Base-by-base conservation (phyloP, 2,888 invertebrate species). In the Neria commutata region DNA sequence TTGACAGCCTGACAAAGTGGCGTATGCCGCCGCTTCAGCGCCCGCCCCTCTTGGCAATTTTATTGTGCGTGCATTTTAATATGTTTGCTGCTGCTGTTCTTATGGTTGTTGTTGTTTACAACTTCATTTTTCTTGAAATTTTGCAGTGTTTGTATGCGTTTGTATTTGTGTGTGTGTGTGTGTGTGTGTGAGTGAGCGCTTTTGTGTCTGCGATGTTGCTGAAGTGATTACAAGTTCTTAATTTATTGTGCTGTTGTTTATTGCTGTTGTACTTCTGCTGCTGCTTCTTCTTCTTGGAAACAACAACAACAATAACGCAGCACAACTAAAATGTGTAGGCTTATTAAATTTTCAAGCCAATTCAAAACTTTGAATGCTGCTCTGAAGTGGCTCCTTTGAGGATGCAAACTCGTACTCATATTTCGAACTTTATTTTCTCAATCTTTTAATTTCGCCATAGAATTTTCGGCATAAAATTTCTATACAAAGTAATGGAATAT, bases 211-310 rank as follows among this genome's bases (percentile, higher is more conserved):
- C 56, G 45, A 56, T 62, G 49, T 52, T 67, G 62, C 60, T 64
- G 64, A 54, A 65, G 63, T 63, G 49, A 70, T 71, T 72, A 73
- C 68, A 71, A 65, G 64, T 71, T 67, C 72, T 71, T 73, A 73
- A 69, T 72, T 72, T 66, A 73, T 69, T 53, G 65, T 62, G 37
- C 58, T 56, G 49, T 55, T 68, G 67, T 37, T n/a, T n/a, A n/a
- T n/a, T n/a, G n/a, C n/a, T n/a, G n/a, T n/a, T n/a, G n/a, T n/a
- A n/a, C n/a, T n/a, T n/a, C n/a, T n/a, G n/a, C n/a, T n/a, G n/a
- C n/a, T n/a, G n/a, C n/a, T n/a, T n/a, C n/a, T n/a, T n/a, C n/a
- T n/a, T n/a, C n/a, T n/a, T n/a, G n/a, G n/a, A n/a, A n/a, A n/a
- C n/a, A n/a, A n/a, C n/a, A n/a, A n/a, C n/a, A n/a, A n/a, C n/a